Conservation (phyloP, 2,113 vertebrate species). For the Sphaerodactylus townsendi region DNA sequence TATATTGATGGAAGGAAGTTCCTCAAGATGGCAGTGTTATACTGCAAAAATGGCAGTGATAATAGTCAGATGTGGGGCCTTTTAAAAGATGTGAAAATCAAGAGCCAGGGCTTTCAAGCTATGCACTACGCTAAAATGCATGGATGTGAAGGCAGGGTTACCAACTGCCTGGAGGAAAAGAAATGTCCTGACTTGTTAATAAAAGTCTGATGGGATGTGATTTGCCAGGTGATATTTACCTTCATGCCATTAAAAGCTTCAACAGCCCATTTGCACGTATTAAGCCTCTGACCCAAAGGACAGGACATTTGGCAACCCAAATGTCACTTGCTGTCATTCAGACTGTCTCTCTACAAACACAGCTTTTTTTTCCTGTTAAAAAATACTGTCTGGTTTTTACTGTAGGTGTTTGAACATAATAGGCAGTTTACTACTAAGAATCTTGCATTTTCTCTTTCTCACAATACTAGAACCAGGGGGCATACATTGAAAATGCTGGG, state of each 20-base stretch:
- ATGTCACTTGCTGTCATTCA: no score
- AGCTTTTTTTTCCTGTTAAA: neutral
- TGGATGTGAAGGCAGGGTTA: no score
- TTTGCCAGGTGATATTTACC: no score
- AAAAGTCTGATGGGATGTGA: neutral
- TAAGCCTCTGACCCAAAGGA: no score
- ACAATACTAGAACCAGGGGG: no score
- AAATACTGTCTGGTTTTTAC: neutral
- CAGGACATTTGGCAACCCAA: no score
- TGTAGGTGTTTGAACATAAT: neutral
- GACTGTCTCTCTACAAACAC: no score
- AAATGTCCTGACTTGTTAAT: neutral
- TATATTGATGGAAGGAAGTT: no score
- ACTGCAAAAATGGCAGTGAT: neutral
- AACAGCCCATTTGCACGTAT: no score
- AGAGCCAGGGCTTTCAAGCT: neutral
- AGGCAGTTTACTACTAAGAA: neutral
- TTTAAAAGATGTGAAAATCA: neutral
- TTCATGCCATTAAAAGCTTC: no score
- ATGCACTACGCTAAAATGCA: neutral
- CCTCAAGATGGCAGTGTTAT: conserved; percentile 13
- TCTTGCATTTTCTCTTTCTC: neutral
- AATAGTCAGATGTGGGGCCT: neutral
- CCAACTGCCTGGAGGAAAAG: no score
- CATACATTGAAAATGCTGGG: no score